Percentiles rank a stretch among this genome's conserved stretches.
Evolutionary conservation across 2,797 vertebrate genomes (phyloP).

Genomic region (Muscicapa striata): DNA sequence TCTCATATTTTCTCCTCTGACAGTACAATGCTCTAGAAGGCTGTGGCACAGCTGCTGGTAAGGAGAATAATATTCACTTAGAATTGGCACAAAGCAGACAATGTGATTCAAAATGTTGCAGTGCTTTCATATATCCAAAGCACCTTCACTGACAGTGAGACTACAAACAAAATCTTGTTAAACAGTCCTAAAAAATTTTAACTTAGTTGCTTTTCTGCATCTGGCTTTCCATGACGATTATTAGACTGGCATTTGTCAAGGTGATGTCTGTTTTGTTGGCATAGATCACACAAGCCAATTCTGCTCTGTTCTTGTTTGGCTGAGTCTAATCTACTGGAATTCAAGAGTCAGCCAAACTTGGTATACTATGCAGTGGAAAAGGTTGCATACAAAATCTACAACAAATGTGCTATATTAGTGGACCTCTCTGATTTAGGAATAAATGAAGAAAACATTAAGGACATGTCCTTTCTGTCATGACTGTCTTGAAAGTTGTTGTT

Average conservation of each 20-base stretch:
- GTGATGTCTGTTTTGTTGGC: not conserved
- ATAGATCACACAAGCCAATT: not conserved
- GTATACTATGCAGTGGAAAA: not conserved
- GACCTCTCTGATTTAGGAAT: not conserved
- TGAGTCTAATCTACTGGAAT: not conserved
- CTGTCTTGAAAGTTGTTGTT: not conserved
- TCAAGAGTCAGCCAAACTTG: not conserved
- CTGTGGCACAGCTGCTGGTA: not conserved
- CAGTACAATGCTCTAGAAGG: not conserved
- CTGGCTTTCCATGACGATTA: not conserved
- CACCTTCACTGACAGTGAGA: not conserved
- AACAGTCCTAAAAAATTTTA: not conserved
- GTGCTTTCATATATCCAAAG: not conserved
- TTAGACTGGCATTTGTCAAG: slow-evolving; percentile 15
- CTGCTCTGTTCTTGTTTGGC: not conserved
- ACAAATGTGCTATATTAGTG: not conserved
- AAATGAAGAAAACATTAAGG: not conserved
- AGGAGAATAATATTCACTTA: not conserved
- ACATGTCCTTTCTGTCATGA: not conserved
- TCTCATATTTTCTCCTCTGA: not conserved
- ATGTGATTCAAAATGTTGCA: not conserved
- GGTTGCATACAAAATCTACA: not conserved
- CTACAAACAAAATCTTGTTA: not conserved
- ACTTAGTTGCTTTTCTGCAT: not conserved
- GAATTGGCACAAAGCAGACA: not conserved